These are phyloP conservation scores for Crypturellus undulatus DNA, from an alignment of 2,113 vertebrate species.

Conservation along the genomic window DNA sequence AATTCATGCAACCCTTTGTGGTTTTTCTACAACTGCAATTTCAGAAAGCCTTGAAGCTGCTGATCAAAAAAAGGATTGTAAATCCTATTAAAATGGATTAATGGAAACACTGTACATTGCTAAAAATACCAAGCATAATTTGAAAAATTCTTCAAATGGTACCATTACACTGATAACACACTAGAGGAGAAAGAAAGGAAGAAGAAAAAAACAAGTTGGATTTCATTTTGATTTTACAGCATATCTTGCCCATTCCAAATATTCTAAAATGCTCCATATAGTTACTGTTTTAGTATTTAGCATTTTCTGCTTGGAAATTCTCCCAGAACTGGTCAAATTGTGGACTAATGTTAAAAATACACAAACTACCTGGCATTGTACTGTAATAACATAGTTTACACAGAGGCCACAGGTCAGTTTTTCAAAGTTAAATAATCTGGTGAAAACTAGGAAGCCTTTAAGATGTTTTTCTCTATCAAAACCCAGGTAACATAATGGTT, in stretches of 20 bases:
- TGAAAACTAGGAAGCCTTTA: background rate
- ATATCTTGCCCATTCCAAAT: background rate
- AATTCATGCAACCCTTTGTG: background rate
- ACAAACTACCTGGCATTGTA: background rate
- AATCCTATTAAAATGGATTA: conserved; percentile 66
- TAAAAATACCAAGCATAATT: conserved; percentile 34
- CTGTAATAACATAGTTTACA: background rate
- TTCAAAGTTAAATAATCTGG: background rate
- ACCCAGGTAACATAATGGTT: background rate
- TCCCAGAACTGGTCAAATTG: background rate
- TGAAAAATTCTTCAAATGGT: conserved; percentile 21
- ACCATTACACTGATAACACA: conserved; percentile 11
- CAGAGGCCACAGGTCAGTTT: background rate
- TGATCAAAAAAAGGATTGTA: conserved; percentile 51
- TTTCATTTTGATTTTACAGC: background rate
- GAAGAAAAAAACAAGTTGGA: background rate
- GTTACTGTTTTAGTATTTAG: background rate
- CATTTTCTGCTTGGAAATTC: conserved; percentile 40
- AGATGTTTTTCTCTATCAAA: background rate
- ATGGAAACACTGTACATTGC: conserved; percentile 29
- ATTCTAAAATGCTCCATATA: background rate
- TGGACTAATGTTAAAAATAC: background rate
- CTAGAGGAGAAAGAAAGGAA: background rate
- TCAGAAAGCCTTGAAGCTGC: conserved; percentile 37
- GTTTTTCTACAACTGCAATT: conserved; percentile 28